These are phyloP conservation scores for Speoplatyrhinus poulsoni DNA, from an alignment of 2,113 vertebrate species.

Conservation along the genomic window DNA sequence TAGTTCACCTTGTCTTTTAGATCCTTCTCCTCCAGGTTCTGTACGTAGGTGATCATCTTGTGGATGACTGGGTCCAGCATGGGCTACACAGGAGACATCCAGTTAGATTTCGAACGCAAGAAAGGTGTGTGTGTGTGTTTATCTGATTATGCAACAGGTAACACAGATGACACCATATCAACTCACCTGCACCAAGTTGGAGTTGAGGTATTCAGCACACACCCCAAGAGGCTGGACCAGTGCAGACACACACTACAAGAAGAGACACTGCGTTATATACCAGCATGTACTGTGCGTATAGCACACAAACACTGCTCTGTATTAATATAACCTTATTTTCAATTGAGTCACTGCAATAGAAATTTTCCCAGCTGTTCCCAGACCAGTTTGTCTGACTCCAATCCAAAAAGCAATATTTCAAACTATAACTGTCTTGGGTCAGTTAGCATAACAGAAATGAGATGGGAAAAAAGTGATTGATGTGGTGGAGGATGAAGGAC, in stretches of 20 bases:
- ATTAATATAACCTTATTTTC: too few species aligned
- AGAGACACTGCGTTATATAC: slow-evolving; percentile 27
- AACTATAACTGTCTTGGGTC: too few species aligned
- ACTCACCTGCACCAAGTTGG: slow-evolving; percentile 92
- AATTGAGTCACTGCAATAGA: too few species aligned
- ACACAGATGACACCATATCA: neutral
- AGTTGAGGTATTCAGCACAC: slow-evolving; percentile 96
- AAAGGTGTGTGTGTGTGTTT: neutral
- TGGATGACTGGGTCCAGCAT: slow-evolving; percentile 98
- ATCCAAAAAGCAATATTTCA: too few species aligned
- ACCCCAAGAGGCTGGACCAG: slow-evolving; percentile 94
- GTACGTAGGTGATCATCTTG: slow-evolving; percentile 96
- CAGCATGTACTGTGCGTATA: neutral
- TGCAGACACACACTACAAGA: slow-evolving; percentile 87
- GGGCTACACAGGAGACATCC: slow-evolving; percentile 77
- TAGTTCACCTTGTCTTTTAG: slow-evolving; percentile 94
- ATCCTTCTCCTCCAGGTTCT: slow-evolving; percentile 97
- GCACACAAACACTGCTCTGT: neutral
- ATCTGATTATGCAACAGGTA: neutral
- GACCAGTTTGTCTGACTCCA: too few species aligned
- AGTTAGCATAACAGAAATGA: too few species aligned
- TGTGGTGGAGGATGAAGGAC: too few species aligned
- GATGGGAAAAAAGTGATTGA: too few species aligned
- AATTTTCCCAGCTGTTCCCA: too few species aligned
- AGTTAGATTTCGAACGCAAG: neutral